Evolutionary conservation across 1,140 invertebrate genomes (phyloP), one percentile per base, ranked within the genome.

Genomic region (Orchestia grillus): DNA sequence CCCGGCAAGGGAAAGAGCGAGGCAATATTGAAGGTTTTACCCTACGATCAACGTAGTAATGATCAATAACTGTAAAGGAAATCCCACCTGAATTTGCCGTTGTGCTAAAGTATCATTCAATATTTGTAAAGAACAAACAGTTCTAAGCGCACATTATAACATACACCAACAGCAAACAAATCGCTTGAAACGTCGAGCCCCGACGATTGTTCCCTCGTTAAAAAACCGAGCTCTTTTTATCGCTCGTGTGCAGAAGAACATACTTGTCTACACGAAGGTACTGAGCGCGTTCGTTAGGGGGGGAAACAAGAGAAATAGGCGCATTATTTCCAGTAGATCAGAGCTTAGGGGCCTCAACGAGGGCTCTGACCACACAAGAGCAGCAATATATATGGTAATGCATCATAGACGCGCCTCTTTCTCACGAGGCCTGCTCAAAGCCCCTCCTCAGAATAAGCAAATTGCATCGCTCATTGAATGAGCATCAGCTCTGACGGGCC

Each of bases 321-420:
- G 36, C 62, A 77, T 77, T 77, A 77, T 77, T 77, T 77, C 15
- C 28, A 77, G 62, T 36, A 77, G 62, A 77, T 77, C 62, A 77
- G 62, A 36, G 62, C 62, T 77, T 77, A 23, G 28, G 62, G 62
- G 62, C 11, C 15, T 1, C 15, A 77, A 23, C 1, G 28, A 36
- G 62, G 41, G 88, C 88, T 91, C 28, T 43, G 88, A 11, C 88
- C 88, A 41, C 88, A 4, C 88, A 42, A 42, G 15, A 16, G 6
- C 41, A 44, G 43, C 92, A 94, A 94, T 94, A 94, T 94, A 94
- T 45, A 94, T 94, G 92, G 92, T 94, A 94, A 94, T 94, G 44
- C 44, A 0, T 94, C 92, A 94, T 94, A 94, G 92, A 44, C 92
- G 92, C 92, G 15, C 92, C 92, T 94, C 92, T 45, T 94, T 44